Evolutionary conservation across 2,113 vertebrate genomes (phyloP).

Genomic region (Campylomormyrus tamandua): DNA sequence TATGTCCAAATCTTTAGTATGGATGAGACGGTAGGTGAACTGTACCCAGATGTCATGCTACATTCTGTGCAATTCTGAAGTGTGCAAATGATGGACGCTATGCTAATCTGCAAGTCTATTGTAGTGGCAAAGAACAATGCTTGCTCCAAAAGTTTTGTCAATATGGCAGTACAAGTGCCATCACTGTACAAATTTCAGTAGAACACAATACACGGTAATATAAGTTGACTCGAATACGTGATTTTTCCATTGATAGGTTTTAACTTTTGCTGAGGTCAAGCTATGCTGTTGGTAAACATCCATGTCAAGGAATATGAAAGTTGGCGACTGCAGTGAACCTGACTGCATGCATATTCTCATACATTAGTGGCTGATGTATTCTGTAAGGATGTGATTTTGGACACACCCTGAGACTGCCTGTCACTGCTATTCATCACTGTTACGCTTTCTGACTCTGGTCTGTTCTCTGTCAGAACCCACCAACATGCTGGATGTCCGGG

Average conservation of each 20-base stretch:
- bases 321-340: background rate
- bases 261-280: background rate
- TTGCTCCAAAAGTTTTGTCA: too few relatives aligned
- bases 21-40: background rate
- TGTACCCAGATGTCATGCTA: background rate
- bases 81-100: background rate
- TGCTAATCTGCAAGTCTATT: background rate
- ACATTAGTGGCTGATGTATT: background rate
- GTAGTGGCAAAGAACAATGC: background rate
- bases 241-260: background rate
- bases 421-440: background rate
- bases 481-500: constrained; percentile 94
- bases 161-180: background rate
- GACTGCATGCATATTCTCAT: background rate
- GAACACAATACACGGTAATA: background rate
- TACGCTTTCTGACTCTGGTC: constrained; percentile 10
- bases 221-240: background rate
- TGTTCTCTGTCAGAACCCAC: constrained; percentile 75
- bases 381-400: background rate
- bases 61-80: background rate
- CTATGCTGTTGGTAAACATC: background rate
- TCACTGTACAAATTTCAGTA: background rate
- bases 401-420: background rate
- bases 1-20: background rate
- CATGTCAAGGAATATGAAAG: background rate